Evolutionary conservation across 2,888 invertebrate species (phyloP), one percentile per base, ranked within the genome.

Genomic region (Chrysotoxum bicinctum): DNA sequence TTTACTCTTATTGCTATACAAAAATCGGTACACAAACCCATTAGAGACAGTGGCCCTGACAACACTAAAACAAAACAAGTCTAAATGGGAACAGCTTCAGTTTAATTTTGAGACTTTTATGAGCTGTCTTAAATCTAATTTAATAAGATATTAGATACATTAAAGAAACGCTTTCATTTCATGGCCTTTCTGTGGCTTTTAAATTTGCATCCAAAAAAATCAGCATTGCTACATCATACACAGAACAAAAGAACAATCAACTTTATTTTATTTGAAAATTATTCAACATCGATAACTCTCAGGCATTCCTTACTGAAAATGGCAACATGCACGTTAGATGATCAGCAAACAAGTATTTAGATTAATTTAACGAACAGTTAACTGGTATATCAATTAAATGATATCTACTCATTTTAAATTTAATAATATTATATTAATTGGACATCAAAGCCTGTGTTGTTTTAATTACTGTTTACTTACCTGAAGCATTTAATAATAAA

Each of bases 231-330:
- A 8, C 2, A 40, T 3, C 40, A 40, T 5, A 40, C 40, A 40
- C 43, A 43, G 8, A 43, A 43, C 19, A 19, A 21, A 48, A 48
- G 9, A 26, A 23, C 60, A 75, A 69, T 64, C 10, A 75, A 64
- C 70, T 52, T 75, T 69, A 80, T 75, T 75, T 75, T 62, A 69
- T 64, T 62, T 45, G 16, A 62, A 75, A 80, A 68, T 80, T 74
- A 80, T 75, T 69, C 80, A 80, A 56, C 23, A 48, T 48, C 14
- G 40, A 45, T 74, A 19, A 23, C 7, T 69, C 10, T 14, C 6
- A 35, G 52, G 45, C 69, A 74, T 80, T 64, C 56, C 62, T 48
- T 19, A 40, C 45, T 75, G 64, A 54, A 75, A 80, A 75, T 64
- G 60, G 74, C 80, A 74, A 75, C 35, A 21, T 12, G 56, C 4